Conservation (phyloP, 2,888 invertebrate genomes). For the Hypolimnas misippus region DNA sequence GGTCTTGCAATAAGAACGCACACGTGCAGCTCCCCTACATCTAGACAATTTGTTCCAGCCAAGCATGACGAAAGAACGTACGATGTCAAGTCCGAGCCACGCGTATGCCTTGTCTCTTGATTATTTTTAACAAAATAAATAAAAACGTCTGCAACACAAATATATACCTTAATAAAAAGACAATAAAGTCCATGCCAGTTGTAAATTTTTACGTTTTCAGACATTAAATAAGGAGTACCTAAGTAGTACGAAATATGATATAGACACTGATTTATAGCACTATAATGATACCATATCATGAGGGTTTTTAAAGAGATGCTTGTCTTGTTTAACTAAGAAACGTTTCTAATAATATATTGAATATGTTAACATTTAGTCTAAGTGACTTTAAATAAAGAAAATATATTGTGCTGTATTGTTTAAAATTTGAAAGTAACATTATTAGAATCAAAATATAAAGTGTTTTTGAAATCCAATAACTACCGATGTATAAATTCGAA, state of each 20-base stretch:
- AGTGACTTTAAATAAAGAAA: neutral
- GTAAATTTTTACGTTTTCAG: slow-evolving; percentile 23
- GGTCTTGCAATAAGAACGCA: slow-evolving; percentile 48
- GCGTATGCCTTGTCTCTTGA: slow-evolving; percentile 63
- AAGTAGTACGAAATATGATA: slow-evolving; percentile 57
- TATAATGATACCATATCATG: slow-evolving; percentile 48
- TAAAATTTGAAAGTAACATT: neutral
- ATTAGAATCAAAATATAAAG: neutral
- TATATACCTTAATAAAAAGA: slow-evolving; percentile 1
- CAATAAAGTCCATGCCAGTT: slow-evolving; percentile 18
- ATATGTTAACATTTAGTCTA: neutral
- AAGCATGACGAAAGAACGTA: slow-evolving; percentile 73
- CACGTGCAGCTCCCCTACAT: slow-evolving; percentile 57
- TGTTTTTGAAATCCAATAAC: neutral
- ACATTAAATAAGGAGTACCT: slow-evolving; percentile 33
- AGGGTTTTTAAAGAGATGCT: slow-evolving; percentile 3
- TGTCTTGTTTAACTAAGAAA: slow-evolving; percentile 1
- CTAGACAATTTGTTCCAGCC: slow-evolving; percentile 78
- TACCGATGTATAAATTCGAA: neutral
- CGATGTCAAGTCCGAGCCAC: slow-evolving; percentile 73
- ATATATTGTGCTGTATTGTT: neutral
- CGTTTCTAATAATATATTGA: neutral
- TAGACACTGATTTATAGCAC: slow-evolving; percentile 60
- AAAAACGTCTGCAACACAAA: neutral
- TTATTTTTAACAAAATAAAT: slow-evolving; percentile 43